phyloP scores from a whole-genome alignment of 2,888 invertebrate species.

The Ophion ellenae region DNA sequence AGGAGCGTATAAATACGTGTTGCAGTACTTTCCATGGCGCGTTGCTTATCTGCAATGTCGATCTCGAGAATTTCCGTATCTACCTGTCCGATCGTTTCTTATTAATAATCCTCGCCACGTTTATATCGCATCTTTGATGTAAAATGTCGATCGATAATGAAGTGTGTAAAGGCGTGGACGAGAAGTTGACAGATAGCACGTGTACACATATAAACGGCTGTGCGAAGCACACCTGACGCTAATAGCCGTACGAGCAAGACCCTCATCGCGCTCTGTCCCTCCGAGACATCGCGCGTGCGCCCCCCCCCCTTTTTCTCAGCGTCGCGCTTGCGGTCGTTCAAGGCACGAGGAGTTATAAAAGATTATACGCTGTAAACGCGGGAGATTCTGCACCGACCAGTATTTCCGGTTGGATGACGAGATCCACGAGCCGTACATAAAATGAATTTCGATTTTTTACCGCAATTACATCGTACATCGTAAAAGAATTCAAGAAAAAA shows the following conservation, averaged over 20 bases:
- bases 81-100: constrained; percentile 15
- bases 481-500: background rate
- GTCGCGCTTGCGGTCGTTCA: constrained; percentile 9
- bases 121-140: constrained; percentile 33
- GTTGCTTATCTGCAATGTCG: constrained; percentile 1
- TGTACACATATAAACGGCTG: constrained; percentile 14
- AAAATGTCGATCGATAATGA: constrained; percentile 44
- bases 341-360: constrained; percentile 13
- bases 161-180: constrained; percentile 49
- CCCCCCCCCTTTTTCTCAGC: background rate
- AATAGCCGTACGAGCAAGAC: constrained; percentile 20
- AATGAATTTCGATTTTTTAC: constrained; percentile 8
- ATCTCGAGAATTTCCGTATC: constrained; percentile 25
- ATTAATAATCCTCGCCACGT: constrained; percentile 22
- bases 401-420: constrained; percentile 41
- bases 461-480: constrained; percentile 7
- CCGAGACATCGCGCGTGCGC: background rate
- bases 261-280: constrained; percentile 10
- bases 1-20: constrained; percentile 5
- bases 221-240: constrained; percentile 32
- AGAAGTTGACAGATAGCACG: constrained; percentile 45
- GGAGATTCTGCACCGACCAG: constrained; percentile 38
- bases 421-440: constrained; percentile 34
- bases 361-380: constrained; percentile 17
- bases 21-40: background rate